phyloP scores from a whole-genome alignment of 2,113 vertebrate genomes.

The Girardinichthys multiradiatus region DNA sequence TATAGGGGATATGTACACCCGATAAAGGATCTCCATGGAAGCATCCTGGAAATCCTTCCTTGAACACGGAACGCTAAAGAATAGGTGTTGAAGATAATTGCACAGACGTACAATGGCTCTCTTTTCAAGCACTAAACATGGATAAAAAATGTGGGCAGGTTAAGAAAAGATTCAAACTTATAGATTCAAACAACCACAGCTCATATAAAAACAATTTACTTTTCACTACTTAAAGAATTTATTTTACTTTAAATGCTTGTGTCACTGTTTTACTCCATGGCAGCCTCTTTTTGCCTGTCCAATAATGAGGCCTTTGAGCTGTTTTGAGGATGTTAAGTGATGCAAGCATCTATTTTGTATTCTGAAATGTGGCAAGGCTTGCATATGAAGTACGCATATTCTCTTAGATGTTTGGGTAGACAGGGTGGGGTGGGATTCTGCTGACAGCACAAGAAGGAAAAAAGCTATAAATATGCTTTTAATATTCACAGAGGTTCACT shows the following conservation, averaged over 20 bases:
- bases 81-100: conserved; percentile 28
- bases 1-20: conserved; percentile 27
- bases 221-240: conserved; percentile 26
- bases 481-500: conserved; percentile 33
- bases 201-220: conserved; percentile 36
- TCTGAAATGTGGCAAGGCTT: conserved; percentile 57
- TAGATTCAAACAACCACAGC: not conserved
- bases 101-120: conserved; percentile 7
- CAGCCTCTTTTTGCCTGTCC: conserved; percentile 40
- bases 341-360: conserved; percentile 61
- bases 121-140: conserved; percentile 27
- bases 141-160: conserved; percentile 5
- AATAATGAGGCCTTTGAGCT: conserved; percentile 60
- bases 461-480: conserved; percentile 29
- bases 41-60: conserved; percentile 12
- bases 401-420: conserved; percentile 46
- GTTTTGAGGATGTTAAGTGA: conserved; percentile 65
- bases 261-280: conserved; percentile 30
- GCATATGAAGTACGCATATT: conserved; percentile 52
- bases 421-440: conserved; percentile 26
- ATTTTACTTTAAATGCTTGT: conserved; percentile 37
- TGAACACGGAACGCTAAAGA: conserved; percentile 28
- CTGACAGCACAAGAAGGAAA: conserved; percentile 50
- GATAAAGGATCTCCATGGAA: conserved; percentile 65
- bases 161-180: conserved; percentile 6